A percentile compares a stretch with the other conserved stretches of the same genome.
Conservation (phyloP, 2,888 invertebrate genomes). For the Junonia oenone region DNA sequence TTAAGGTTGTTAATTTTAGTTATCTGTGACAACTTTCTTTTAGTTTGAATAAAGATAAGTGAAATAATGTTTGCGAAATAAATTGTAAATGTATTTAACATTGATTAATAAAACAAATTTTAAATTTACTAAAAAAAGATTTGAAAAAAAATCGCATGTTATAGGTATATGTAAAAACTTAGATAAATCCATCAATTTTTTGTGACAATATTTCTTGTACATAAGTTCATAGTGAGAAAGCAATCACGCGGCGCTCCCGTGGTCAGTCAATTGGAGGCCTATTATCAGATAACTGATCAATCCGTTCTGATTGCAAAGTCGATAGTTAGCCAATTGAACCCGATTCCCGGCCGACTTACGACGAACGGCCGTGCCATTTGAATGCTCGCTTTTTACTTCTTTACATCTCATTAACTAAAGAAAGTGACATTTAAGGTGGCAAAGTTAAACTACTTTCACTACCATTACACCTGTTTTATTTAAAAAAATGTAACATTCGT, state of each 20-base stretch:
- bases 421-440: too few species aligned
- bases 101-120: too few species aligned
- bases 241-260: constrained; percentile 37
- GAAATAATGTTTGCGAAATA: too few species aligned
- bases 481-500: not conserved
- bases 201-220: not conserved
- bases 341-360: constrained; percentile 43
- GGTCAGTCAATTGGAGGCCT: constrained; percentile 34
- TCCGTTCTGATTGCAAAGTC: constrained; percentile 76
- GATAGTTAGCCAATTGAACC: constrained; percentile 76
- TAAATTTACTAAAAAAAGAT: too few species aligned
- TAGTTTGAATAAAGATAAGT: too few species aligned
- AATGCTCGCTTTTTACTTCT: not conserved
- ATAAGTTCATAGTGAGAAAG: constrained; percentile 11
- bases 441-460: too few species aligned
- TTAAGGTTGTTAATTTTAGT: not conserved
- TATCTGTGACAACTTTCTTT: too few species aligned
- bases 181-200: not conserved
- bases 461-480: not conserved
- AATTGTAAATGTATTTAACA: too few species aligned
- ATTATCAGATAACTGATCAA: constrained; percentile 76
- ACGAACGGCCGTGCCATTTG: not conserved
- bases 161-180: not conserved
- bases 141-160: too few species aligned
- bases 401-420: not conserved